A percentile compares a stretch with the other conserved stretches of the same genome.
phyloP scores from a whole-genome alignment of 2,113 vertebrate species.

The Tinamus guttatus region DNA sequence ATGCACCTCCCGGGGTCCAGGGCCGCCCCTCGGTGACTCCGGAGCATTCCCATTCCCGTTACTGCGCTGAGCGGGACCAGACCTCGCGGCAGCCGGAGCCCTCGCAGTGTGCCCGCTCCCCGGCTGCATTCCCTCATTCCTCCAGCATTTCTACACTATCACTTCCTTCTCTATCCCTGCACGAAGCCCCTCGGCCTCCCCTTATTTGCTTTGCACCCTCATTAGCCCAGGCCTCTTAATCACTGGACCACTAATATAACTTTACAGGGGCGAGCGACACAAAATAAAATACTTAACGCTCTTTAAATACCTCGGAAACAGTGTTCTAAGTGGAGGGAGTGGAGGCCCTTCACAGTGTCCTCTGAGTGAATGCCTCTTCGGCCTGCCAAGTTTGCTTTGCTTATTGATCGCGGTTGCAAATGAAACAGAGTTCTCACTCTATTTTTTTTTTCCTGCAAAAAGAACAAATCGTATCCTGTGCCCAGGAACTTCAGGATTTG shows the following conservation, averaged over 20 bases:
- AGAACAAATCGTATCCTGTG: conserved; percentile 41
- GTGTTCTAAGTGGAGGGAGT: neutral
- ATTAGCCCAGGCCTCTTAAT: neutral
- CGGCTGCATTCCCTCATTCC: neutral
- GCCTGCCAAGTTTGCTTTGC: conserved; percentile 39
- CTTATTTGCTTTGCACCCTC: neutral
- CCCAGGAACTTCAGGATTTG: conserved; percentile 55
- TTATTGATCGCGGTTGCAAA: conserved; percentile 41
- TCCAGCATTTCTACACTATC: no score
- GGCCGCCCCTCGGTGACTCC: neutral
- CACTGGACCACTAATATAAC: neutral
- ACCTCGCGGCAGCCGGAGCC: neutral
- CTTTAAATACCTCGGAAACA: neutral
- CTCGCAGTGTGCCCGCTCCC: neutral
- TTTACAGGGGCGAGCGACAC: neutral
- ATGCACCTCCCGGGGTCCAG: rapidly evolving
- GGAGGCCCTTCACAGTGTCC: neutral
- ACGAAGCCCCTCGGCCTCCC: neutral
- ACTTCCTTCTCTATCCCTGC: neutral
- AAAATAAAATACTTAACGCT: neutral
- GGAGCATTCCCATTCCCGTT: neutral
- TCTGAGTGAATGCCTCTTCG: conserved; percentile 14
- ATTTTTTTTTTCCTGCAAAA: neutral
- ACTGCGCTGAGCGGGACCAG: no score
- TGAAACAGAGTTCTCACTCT: neutral